Conservation (phyloP, 2,113 vertebrate species). For the Silurus asotus region DNA sequence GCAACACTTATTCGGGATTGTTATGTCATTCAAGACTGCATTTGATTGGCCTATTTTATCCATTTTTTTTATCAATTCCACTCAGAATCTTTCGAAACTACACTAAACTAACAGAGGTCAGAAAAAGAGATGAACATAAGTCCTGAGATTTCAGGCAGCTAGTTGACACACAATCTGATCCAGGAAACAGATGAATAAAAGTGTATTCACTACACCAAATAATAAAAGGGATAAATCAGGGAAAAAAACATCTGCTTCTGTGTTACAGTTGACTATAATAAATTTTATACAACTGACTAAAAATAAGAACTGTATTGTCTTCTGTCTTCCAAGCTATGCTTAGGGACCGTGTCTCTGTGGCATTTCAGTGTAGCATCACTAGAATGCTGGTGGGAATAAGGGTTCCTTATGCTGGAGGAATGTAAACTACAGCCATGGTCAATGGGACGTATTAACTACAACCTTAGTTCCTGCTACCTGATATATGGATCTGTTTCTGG, state of each 20-base stretch:
- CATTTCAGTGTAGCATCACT: constrained; percentile 23
- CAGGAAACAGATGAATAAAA: background rate
- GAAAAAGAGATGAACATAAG: background rate
- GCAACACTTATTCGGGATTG: too few species aligned
- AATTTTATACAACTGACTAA: background rate
- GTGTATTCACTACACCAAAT: background rate
- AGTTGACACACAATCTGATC: background rate
- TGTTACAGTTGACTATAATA: constrained; percentile 7
- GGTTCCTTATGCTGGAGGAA: constrained; percentile 34
- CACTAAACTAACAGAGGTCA: background rate
- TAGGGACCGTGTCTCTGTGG: background rate
- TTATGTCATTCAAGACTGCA: too few species aligned
- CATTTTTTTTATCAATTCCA: too few species aligned
- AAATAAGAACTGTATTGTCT: background rate
- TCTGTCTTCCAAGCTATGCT: background rate
- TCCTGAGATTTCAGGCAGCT: background rate
- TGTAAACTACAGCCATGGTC: constrained; percentile 28
- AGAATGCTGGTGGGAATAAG: constrained; percentile 24
- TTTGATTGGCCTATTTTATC: too few species aligned
- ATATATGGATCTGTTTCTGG: background rate
- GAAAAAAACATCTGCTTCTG: background rate
- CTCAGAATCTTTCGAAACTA: too few species aligned
- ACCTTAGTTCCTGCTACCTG: background rate
- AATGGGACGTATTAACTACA: background rate
- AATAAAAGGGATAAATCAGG: background rate